These are phyloP conservation scores for Pseudopleuronectes americanus DNA, from an alignment of 2,797 vertebrate species.

Conservation along the genomic window DNA sequence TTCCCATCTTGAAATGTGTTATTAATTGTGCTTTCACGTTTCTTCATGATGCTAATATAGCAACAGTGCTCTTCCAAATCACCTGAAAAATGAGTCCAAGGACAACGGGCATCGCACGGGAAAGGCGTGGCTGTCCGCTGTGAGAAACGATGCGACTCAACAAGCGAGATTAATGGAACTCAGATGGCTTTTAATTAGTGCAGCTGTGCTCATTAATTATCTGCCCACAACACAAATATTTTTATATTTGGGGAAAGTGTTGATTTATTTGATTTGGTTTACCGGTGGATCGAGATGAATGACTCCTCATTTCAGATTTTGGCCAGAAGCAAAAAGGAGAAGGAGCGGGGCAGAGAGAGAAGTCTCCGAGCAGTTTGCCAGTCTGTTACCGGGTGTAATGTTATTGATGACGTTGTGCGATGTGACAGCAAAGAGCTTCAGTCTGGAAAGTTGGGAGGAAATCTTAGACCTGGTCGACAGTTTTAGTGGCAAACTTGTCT, in stretches of 20 bases:
- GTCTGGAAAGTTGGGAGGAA: constrained; percentile 13
- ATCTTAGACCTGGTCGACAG: not conserved
- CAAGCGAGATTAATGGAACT: constrained; percentile 99
- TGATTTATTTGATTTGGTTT: constrained; percentile 99
- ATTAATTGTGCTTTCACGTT: constrained; percentile 82
- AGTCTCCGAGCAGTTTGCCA: constrained; percentile 74
- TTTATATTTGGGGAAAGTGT: constrained; percentile 99
- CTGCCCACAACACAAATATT: constrained; percentile 98
- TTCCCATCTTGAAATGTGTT: constrained; percentile 59
- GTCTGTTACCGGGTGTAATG: constrained; percentile 31
- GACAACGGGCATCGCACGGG: constrained; percentile 79
- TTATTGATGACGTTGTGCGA: constrained; percentile 33
- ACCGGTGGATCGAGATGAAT: constrained; percentile 97
- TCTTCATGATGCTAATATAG: constrained; percentile 82
- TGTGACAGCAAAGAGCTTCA: constrained; percentile 41
- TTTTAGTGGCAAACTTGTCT: not conserved
- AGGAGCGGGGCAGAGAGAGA: constrained; percentile 50
- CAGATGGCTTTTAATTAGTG: constrained; percentile 99
- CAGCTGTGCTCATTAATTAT: constrained; percentile 99
- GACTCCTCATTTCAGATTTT: constrained; percentile 90
- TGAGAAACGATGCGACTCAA: constrained; percentile 87
- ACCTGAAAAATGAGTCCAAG: constrained; percentile 89
- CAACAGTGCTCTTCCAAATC: constrained; percentile 82
- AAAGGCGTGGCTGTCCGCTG: constrained; percentile 87
- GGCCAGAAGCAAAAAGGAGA: constrained; percentile 80